Evolutionary conservation across 2,888 invertebrate species (phyloP), one percentile per base, ranked within the genome.

Genomic region (Beris morrisii): DNA sequence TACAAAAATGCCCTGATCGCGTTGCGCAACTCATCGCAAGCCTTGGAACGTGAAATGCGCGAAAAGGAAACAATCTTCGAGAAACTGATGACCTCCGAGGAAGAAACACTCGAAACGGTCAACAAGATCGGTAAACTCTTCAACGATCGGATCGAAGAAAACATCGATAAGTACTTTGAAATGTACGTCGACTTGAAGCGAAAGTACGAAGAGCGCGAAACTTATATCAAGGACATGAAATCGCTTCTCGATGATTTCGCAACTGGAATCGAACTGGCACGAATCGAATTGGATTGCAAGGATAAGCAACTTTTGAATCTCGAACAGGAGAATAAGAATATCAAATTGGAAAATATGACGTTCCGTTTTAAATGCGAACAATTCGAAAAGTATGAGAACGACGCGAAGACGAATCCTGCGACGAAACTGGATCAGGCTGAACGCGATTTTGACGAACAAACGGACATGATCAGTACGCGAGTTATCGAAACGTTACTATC

Each of bases 41-140:
- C 74, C 13, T 71, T 81, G 64, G 79, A 81, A 73, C 71, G 75
- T 67, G 79, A 80, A 77, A 78, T 80, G 78, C 76, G 75, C 67
- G 74, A 79, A 72, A 79, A 81, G 75, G 80, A 81, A 72, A 74
- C 73, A 43, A 74, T 79, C 73, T 77, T 78, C 70, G 77, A 77
- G 70, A 78, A 78, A 71, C 74, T 81, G 70, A 75, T 79, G 65
- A 75, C 76, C 66, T 79, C 80, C 64, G 81, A 81, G 68, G 77
- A 79, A 69, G 81, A 80, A 71, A 81, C 80, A 55, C 70, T 80
- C 72, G 78, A 78, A 69, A 80, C 79, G 74, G 79, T 81, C 73
- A 78, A 78, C 75, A 79, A 81, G 74, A 80, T 81, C 77, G 79
- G 79, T 71, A 78, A 78, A 75, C 77, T 79, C 72, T 81, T 81